phyloP scores from a whole-genome alignment of 2,113 vertebrate genomes.

The Forbesichthys agassizii region DNA sequence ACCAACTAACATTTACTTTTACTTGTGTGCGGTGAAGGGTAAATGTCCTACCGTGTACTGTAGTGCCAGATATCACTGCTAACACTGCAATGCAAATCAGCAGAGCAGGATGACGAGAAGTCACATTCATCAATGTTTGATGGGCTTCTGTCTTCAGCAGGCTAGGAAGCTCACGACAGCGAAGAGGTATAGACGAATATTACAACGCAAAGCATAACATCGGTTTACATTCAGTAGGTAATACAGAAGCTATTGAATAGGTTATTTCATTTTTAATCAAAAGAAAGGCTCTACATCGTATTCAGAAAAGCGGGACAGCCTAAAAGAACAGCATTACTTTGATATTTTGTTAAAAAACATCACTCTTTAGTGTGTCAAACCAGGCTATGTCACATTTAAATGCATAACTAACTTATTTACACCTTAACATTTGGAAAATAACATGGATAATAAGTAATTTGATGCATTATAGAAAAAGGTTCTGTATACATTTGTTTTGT shows the following conservation, averaged over 20 bases:
- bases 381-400: neutral
- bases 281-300: constrained; percentile 18
- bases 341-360: neutral
- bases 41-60: constrained; percentile 14
- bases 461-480: too few species aligned
- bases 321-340: constrained; percentile 25
- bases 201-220: neutral
- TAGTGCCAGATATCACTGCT: constrained; percentile 41
- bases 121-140: constrained; percentile 71
- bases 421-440: too few species aligned
- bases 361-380: constrained; percentile 3
- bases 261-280: constrained; percentile 10
- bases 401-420: too few species aligned
- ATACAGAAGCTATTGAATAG: constrained; percentile 14
- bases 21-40: constrained; percentile 20
- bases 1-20: neutral
- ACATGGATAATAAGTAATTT: too few species aligned
- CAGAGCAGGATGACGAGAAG: constrained; percentile 47
- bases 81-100: constrained; percentile 57
- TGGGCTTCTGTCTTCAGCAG: constrained; percentile 44
- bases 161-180: constrained; percentile 20
- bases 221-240: neutral
- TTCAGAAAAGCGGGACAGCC: constrained; percentile 26
- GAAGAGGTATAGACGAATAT: constrained; percentile 18
- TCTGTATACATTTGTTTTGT: too few species aligned